Evolutionary conservation across 1,140 invertebrate species (phyloP).

Genomic region (Drosophila ambigua): DNA sequence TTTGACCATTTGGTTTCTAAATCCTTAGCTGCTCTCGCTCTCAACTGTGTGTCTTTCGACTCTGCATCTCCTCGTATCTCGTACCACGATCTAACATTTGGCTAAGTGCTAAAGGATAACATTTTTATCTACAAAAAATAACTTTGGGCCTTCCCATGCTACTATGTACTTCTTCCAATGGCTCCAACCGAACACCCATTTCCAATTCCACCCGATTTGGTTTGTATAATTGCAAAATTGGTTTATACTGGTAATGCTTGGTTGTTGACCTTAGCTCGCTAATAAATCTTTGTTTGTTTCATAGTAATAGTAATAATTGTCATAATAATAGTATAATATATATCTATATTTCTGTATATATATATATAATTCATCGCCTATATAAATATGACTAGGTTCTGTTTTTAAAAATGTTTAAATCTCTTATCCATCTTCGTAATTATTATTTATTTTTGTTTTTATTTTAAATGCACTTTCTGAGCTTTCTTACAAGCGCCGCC

Average conservation of each 20-base stretch:
- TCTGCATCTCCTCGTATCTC: constrained; percentile 36
- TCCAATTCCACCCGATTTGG: constrained; percentile 28
- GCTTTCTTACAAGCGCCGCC: constrained; percentile 82
- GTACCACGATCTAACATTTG: constrained; percentile 74
- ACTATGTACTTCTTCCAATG: constrained; percentile 14
- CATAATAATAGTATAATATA: constrained; percentile 72
- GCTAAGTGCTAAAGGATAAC: constrained; percentile 80
- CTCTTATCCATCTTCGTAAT: constrained; percentile 33
- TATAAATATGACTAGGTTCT: constrained; percentile 62
- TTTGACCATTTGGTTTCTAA: constrained; percentile 69
- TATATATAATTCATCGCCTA: constrained; percentile 47
- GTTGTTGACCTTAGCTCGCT: constrained; percentile 67
- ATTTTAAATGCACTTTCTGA: constrained; percentile 83
- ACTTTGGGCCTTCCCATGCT: constrained; percentile 54
- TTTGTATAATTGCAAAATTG: constrained; percentile 74
- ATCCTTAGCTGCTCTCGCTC: constrained; percentile 60
- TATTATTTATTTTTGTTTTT: constrained; percentile 38
- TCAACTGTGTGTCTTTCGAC: constrained; percentile 31
- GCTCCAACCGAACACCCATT: constrained; percentile 23
- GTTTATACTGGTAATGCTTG: constrained; percentile 48
- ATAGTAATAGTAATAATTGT: constrained; percentile 75
- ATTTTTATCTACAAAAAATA: constrained; percentile 82
- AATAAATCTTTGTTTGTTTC: constrained; percentile 69
- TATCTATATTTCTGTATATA: constrained; percentile 35
- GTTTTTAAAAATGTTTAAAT: constrained; percentile 66